Evolutionary conservation across 2,888 invertebrate genomes (phyloP), one percentile per base, ranked within the genome.

Genomic region (Brachypalpus laphriformis): DNA sequence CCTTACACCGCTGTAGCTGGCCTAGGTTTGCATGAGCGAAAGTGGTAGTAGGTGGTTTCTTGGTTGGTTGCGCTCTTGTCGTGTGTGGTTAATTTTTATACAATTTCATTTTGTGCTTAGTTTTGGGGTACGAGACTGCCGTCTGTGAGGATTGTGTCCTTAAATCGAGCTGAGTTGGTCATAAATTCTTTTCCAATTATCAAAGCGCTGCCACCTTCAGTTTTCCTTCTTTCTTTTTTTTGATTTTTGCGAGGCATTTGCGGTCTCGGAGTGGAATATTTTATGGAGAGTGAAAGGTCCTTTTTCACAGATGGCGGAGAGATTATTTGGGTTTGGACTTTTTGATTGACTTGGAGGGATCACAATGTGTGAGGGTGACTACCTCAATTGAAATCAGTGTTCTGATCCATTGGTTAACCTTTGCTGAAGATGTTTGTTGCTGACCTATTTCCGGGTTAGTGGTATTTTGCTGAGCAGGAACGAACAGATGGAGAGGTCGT

Each of bases 151-250:
- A 72, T 78, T 77, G 77, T 82, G 72, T 77, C 54, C 78, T 45
- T 72, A 72, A 68, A 82, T 78, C 78, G 66, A 40, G 78, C 72
- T 80, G 85, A 81, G 51, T 59, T 76, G 85, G 85, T 66, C 66
- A 81, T 85, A 85, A 85, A 85, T 85, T 81, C 71, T 45, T 81
- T 81, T 85, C 85, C 85, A 85, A 81, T 81, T 85, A 81, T 85
- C 85, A 81, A 66, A 81, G 75, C 75, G 76, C 71, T 75, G 70
- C 75, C 75, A 85, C 66, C 66, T 76, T 75, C 75, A 54, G 25
- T 45, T 74, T 61, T 49, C 20, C 16, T 51, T 65, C 9, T 47
- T 54, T 11, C 3, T 54, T 40, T 40, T 34, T 45, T 47, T 40
- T 49, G 40, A n/a, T 18, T 11, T 57, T 63, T 42, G 59, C 8